Evolutionary conservation across 2,113 vertebrate genomes (phyloP).

Genomic region (Bombycilla garrulus): DNA sequence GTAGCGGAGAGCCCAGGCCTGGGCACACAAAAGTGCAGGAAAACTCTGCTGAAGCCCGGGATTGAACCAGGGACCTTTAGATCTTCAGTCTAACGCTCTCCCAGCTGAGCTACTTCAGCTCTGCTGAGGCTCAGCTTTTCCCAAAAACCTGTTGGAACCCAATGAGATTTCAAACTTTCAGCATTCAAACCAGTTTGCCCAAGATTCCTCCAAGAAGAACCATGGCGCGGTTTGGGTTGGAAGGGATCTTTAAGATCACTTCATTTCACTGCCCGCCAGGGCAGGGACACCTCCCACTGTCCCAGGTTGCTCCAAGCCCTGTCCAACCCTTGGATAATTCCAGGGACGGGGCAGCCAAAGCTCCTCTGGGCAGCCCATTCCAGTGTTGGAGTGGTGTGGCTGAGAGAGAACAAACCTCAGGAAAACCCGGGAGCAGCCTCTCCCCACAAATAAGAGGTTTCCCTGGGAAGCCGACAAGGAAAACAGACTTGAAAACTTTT

Average conservation of each 20-base stretch:
- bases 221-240: background rate
- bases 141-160: background rate
- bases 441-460: background rate
- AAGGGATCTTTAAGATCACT: background rate
- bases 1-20: fast-evolving
- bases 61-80: slow-evolving; percentile 63
- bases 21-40: background rate
- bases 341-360: background rate
- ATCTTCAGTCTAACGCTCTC: slow-evolving; percentile 66
- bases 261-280: background rate
- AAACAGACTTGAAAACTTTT: background rate
- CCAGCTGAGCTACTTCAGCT: slow-evolving; percentile 62
- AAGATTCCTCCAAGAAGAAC: background rate
- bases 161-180: background rate
- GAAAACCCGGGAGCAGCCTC: background rate
- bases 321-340: background rate
- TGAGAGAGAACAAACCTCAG: background rate
- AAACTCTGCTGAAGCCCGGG: slow-evolving; percentile 35
- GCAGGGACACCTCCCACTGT: background rate
- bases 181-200: background rate
- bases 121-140: fast-evolving
- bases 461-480: background rate
- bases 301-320: background rate
- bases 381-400: background rate
- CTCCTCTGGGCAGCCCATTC: background rate